These are phyloP conservation scores for Potamarius usumacintae DNA, from an alignment of 2,113 vertebrate genomes.

Conservation along the genomic window DNA sequence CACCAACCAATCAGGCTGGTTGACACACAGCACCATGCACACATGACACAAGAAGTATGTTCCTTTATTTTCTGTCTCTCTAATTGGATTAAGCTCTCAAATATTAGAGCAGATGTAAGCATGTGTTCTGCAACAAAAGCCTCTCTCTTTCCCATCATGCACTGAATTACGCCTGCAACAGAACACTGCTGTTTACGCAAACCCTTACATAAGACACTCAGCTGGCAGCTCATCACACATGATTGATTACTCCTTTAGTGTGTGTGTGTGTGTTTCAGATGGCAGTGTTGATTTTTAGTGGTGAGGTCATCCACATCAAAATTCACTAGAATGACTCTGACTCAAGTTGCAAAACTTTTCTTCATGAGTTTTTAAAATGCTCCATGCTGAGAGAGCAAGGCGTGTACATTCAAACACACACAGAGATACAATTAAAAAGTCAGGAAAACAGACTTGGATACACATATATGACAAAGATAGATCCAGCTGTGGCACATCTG, in stretches of 20 bases:
- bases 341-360: conserved; percentile 1
- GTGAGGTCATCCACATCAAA: conserved; percentile 2
- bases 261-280: conserved; percentile 18
- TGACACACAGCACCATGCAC: not conserved
- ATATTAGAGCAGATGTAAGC: conserved; percentile 14
- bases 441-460: not conserved
- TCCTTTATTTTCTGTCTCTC: not conserved
- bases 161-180: not conserved
- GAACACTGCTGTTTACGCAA: not conserved
- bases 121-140: conserved; percentile 17
- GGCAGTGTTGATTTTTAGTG: not conserved
- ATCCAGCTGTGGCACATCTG: not conserved
- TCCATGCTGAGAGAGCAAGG: not conserved
- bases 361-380: not conserved
- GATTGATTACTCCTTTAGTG: not conserved
- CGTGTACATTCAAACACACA: not conserved
- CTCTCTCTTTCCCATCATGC: not conserved
- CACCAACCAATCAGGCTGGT: not conserved
- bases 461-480: not conserved
- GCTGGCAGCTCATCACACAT: not conserved
- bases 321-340: not conserved
- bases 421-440: not conserved
- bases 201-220: conserved; percentile 3
- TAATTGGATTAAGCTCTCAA: not conserved
- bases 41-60: not conserved